Percentiles rank a stretch among this genome's conserved stretches.
These are phyloP conservation scores for Bombyx mori DNA, from an alignment of 1,140 invertebrate species.

Conservation along the genomic window ASM3026992v2 NC_085111.1:2620501-2621000, in stretches of 20 bases:
- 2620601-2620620: too few relatives aligned
- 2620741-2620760: conserved; percentile 7
- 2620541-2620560: too few relatives aligned
- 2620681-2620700: too few relatives aligned
- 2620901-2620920: neutral
- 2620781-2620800: conserved; percentile 7
- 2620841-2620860: neutral
- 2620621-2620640: too few relatives aligned
- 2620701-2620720: too few relatives aligned
- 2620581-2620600: too few relatives aligned
- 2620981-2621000: conserved; percentile 14
- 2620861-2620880: conserved; percentile 1
- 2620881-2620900: neutral
- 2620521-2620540: too few relatives aligned
- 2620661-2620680: too few relatives aligned
- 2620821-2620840: conserved; percentile 1
- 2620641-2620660: too few relatives aligned
- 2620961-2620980: conserved; percentile 13
- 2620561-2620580: too few relatives aligned
- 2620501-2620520: too few relatives aligned
- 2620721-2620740: neutral
- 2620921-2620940: conserved; percentile 1
- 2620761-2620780: conserved; percentile 13
- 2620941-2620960: conserved; percentile 2
- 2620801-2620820: conserved; percentile 4